Conservation (phyloP, 2,888 invertebrate genomes). For the Gymnocheta viridis region DNA sequence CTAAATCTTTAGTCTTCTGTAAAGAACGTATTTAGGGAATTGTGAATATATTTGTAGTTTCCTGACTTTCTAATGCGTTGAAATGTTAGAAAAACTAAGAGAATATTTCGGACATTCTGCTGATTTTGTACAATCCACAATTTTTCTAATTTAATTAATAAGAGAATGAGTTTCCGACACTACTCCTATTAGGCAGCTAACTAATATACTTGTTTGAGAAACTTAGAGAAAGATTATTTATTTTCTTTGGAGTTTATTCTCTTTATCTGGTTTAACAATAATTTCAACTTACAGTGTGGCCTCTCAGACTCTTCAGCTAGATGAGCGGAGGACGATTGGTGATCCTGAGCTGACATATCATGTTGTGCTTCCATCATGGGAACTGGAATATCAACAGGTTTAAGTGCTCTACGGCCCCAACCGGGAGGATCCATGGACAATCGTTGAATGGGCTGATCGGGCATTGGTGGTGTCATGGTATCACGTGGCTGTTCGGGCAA, state of each 20-base stretch:
- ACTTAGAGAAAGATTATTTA: background rate
- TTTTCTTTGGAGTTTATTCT: background rate
- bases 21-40: background rate
- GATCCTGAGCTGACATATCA: conserved; percentile 77
- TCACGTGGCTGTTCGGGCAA: conserved; percentile 80
- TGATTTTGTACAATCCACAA: too few species aligned
- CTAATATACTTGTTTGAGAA: too few species aligned
- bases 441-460: conserved; percentile 79
- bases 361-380: conserved; percentile 84
- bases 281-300: conserved; percentile 89
- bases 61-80: too few species aligned
- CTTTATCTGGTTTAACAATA: background rate
- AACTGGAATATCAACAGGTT: conserved; percentile 83
- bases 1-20: background rate
- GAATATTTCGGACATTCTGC: too few species aligned
- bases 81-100: too few species aligned
- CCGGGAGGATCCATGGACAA: conserved; percentile 81
- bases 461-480: conserved; percentile 80
- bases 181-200: too few species aligned
- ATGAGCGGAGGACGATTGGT: conserved; percentile 80
- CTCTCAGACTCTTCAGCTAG: conserved; percentile 83
- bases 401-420: conserved; percentile 82
- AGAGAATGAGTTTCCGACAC: too few species aligned
- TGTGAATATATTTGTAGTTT: too few species aligned
- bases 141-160: too few species aligned